Evolutionary conservation across 2,888 invertebrate species (phyloP), one percentile per base, ranked within the genome.

Genomic region (Protophormia terraenovae): DNA sequence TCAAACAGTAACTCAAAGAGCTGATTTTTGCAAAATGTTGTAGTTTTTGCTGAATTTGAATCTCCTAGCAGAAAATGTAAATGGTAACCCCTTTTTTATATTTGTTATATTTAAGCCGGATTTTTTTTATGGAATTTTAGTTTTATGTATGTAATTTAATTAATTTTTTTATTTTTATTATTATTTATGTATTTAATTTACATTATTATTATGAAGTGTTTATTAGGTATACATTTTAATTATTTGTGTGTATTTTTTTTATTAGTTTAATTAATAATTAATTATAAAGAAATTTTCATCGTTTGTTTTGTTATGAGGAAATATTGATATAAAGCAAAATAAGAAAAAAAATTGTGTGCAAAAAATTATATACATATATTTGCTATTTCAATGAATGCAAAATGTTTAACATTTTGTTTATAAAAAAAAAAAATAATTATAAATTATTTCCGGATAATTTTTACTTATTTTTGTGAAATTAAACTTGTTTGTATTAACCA

Each of bases 261-360:
- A 24, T 50, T 29, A 72, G n/a, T n/a, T n/a, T 78, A 50, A 35
- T 62, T 66, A 32, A 58, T n/a, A 78, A 69, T 53, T 50, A 83
- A 79, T 62, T 79, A 47, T 69, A 58, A 82, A 78, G 32, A 82
- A 82, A 81, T 77, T 81, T 85, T 85, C 77, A 85, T 81, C 81
- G 78, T 82, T 81, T 71, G 64, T 58, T 53, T 76, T 80, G 76
- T 81, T 69, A 72, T 73, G 55, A 60, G 67, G 78, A 72, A 77
- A 67, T 64, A n/a, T n/a, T n/a, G n/a, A n/a, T n/a, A n/a, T n/a
- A n/a, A n/a, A n/a, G n/a, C n/a, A n/a, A n/a, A n/a, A n/a, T n/a
- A n/a, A n/a, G n/a, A n/a, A n/a, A n/a, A 64, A 64, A 64, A n/a
- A 41, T 16, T 58, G 16, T 22, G 50, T 53, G 53, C 2, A 58